phyloP scores from a whole-genome alignment of 2,113 vertebrate genomes.

The Cinclus cinclus region DNA sequence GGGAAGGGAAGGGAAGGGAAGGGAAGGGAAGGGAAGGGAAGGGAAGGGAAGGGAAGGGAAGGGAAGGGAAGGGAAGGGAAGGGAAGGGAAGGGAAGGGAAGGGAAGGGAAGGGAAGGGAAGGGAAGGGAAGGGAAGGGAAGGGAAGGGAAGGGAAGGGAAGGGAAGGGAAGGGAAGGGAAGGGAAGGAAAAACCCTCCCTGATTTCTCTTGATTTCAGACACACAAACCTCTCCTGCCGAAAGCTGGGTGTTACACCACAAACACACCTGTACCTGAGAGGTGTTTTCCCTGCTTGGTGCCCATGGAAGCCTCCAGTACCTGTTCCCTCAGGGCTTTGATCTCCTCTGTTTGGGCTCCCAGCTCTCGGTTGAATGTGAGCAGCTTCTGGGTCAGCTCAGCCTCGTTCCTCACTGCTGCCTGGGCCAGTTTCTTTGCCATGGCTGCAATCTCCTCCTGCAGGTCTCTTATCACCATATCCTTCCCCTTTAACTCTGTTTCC shows the following conservation, averaged over 20 bases:
- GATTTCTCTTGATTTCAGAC: not conserved
- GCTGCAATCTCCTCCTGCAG: conserved; percentile 67
- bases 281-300: not conserved
- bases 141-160: no score
- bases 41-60: no score
- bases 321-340: conserved; percentile 75
- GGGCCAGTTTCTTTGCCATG: conserved; percentile 57
- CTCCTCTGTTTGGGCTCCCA: conserved; percentile 67
- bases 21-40: no score
- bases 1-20: no score
- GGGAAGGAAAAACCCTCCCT: no score
- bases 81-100: no score
- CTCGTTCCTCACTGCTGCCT: not conserved
- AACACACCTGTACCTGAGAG: no score
- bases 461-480: conserved; percentile 59
- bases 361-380: conserved; percentile 35
- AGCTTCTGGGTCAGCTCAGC: conserved; percentile 33
- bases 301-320: conserved; percentile 30
- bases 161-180: no score
- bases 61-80: no score
- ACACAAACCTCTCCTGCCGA: rapidly evolving
- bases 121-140: no score
- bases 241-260: no score
- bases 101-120: no score
- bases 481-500: conserved; percentile 67